phyloP scores from a whole-genome alignment of 2,113 vertebrate genomes.

The Hypomesus transpacificus region DNA sequence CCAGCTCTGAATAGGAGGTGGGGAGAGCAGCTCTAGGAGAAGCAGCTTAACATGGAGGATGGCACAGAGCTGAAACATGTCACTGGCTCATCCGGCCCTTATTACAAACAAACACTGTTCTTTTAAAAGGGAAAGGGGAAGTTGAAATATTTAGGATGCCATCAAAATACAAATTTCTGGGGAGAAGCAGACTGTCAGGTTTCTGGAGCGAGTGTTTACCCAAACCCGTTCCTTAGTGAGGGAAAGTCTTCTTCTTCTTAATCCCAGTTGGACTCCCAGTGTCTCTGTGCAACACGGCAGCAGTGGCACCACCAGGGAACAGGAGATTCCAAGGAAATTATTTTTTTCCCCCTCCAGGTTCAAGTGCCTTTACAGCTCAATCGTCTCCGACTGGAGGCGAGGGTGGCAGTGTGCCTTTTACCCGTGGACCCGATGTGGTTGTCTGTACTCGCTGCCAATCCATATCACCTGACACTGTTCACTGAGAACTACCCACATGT shows the following conservation, averaged over 20 bases:
- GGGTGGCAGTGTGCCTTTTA: neutral
- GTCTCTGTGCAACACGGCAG: neutral
- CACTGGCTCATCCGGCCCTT: conserved; percentile 14
- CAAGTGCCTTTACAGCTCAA: neutral
- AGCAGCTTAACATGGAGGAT: conserved; percentile 60
- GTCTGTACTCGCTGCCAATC: neutral
- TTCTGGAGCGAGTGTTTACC: conserved; percentile 17
- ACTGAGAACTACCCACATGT: too few species aligned
- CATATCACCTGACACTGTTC: too few species aligned
- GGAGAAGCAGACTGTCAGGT: conserved; percentile 9
- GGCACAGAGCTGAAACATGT: conserved; percentile 50
- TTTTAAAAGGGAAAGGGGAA: neutral
- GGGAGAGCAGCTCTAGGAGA: conserved; percentile 50
- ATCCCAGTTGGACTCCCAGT: neutral
- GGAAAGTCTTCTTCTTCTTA: conserved; percentile 1
- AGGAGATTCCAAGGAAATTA: neutral
- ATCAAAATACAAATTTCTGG: conserved; percentile 9
- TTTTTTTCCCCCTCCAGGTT: neutral
- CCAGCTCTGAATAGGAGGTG: conserved; percentile 70
- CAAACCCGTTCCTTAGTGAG: conserved; percentile 8
- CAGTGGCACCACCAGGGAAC: neutral
- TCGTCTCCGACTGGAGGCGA: neutral
- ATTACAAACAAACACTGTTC: neutral
- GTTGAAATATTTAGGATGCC: conserved; percentile 24
- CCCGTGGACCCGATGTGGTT: neutral